Conservation (phyloP, 2,113 vertebrate genomes). For the Phalacrocorax aristotelis region DNA sequence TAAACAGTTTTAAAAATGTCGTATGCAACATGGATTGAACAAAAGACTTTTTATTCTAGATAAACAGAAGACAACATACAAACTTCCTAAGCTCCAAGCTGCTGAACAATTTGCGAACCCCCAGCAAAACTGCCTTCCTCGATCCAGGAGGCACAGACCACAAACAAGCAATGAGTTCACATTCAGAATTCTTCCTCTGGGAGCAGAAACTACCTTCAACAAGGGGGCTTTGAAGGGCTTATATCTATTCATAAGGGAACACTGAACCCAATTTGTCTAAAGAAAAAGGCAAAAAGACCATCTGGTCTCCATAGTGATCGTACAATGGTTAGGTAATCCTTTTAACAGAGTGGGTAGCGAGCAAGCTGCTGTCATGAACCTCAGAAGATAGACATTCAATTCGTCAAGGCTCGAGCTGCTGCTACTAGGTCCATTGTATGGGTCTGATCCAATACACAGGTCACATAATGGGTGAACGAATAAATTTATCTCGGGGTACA, state of each 20-base stretch:
- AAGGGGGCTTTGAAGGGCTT: constrained; percentile 13
- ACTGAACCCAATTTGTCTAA: constrained; percentile 24
- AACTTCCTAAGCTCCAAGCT: background rate
- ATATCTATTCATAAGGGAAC: constrained; percentile 32
- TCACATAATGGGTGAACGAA: constrained; percentile 31
- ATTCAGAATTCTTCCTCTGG: constrained; percentile 13
- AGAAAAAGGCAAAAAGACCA: constrained; percentile 56
- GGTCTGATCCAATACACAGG: background rate
- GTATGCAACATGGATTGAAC: background rate
- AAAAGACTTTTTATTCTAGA: background rate
- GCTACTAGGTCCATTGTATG: background rate
- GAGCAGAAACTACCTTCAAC: constrained; percentile 42
- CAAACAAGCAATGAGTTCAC: constrained; percentile 29
- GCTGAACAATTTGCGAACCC: background rate
- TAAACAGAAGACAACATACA: background rate
- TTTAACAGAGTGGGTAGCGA: constrained; percentile 25
- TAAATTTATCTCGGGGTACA: background rate
- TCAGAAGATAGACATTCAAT: constrained; percentile 1
- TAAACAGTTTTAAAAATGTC: background rate
- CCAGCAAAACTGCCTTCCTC: background rate
- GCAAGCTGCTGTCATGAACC: constrained; percentile 32
- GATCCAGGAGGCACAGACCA: background rate
- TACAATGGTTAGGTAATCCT: constrained; percentile 51
- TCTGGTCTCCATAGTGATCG: constrained; percentile 60
- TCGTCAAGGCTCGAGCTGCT: background rate